Evolutionary conservation across 2,113 vertebrate species (phyloP).

Genomic region (Arothron firmamentum): DNA sequence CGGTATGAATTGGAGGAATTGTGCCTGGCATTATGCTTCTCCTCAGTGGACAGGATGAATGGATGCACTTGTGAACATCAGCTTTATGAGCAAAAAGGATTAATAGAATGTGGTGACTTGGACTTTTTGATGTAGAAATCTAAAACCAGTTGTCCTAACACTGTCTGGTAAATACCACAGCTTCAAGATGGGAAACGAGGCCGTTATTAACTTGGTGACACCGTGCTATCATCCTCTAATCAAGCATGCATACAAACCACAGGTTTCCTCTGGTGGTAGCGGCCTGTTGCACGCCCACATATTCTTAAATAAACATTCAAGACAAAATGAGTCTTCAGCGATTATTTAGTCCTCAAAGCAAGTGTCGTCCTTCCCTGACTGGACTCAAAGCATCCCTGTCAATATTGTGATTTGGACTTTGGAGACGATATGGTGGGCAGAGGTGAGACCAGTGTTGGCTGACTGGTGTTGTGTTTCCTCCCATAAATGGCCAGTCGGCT

Average conservation of each 20-base stretch:
- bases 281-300: not conserved
- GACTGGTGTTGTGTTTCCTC: constrained; percentile 8
- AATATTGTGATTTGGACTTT: not conserved
- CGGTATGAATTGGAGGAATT: constrained; percentile 59
- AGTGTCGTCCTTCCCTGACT: not conserved
- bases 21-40: constrained; percentile 47
- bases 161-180: not conserved
- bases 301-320: constrained; percentile 1
- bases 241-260: constrained; percentile 39
- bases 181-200: constrained; percentile 5
- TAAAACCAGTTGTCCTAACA: not conserved
- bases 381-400: not conserved
- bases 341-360: not conserved
- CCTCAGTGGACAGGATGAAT: constrained; percentile 47
- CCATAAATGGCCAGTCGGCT: constrained; percentile 2
- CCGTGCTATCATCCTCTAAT: constrained; percentile 31
- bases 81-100: constrained; percentile 15
- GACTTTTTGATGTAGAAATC: constrained; percentile 7
- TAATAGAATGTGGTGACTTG: constrained; percentile 20
- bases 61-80: constrained; percentile 42
- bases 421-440: not conserved
- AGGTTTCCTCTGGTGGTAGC: constrained; percentile 37
- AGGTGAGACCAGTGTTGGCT: not conserved
- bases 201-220: constrained; percentile 9
- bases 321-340: not conserved